These are phyloP conservation scores for Orientallactaga sibirica DNA, from an alignment of 2,797 vertebrate species.

Conservation along the genomic window DNA sequence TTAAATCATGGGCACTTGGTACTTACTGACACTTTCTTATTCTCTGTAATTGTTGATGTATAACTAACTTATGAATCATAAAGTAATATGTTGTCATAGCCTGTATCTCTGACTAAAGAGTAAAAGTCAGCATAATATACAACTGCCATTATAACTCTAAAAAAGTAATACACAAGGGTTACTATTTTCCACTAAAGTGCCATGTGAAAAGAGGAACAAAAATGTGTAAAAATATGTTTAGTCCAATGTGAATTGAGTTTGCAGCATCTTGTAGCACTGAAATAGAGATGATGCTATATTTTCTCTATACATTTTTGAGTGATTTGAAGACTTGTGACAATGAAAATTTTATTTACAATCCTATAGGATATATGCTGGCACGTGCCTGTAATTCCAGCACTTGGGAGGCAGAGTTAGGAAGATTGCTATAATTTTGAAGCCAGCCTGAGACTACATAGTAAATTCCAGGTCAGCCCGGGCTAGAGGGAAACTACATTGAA, in stretches of 20 bases:
- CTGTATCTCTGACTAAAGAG: not conserved
- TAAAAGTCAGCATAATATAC: not conserved
- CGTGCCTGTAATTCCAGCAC: too few species aligned
- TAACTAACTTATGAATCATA: slow-evolving; percentile 10
- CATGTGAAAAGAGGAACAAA: not conserved
- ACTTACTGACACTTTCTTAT: not conserved
- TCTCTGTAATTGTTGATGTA: not conserved
- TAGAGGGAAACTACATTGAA: too few species aligned
- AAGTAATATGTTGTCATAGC: not conserved
- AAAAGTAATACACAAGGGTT: not conserved
- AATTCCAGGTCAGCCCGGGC: too few species aligned
- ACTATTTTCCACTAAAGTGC: not conserved
- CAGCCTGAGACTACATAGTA: too few species aligned
- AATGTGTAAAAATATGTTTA: not conserved
- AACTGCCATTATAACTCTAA: not conserved
- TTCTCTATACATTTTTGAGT: not conserved
- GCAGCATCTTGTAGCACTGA: not conserved
- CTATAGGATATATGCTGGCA: not conserved
- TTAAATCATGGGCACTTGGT: not conserved
- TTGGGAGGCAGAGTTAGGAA: too few species aligned
- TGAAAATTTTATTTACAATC: not conserved
- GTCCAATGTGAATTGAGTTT: not conserved
- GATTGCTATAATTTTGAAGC: too few species aligned
- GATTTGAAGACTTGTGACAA: not conserved
- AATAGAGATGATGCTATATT: not conserved